These are phyloP conservation scores for Maccullochella peelii DNA, from an alignment of 2,113 vertebrate species.

Conservation along the genomic window DNA sequence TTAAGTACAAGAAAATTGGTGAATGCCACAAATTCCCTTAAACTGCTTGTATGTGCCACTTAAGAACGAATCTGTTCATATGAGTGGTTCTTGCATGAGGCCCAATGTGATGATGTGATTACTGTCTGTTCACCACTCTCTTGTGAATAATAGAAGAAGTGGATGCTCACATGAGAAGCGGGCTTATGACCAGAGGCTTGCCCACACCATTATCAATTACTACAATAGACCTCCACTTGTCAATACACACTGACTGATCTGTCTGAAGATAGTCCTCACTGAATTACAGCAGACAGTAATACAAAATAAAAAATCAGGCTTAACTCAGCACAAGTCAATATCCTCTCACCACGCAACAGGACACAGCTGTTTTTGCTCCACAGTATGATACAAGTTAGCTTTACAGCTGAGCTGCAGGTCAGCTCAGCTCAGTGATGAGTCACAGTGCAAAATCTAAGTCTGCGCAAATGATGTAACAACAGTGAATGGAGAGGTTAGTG, in stretches of 20 bases:
- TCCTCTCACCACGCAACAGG: background rate
- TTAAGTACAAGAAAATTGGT: no score
- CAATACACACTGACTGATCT: background rate
- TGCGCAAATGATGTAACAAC: constrained; percentile 60
- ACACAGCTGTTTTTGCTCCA: constrained; percentile 22
- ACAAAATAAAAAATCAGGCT: background rate
- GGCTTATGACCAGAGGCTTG: background rate
- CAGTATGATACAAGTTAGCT: constrained; percentile 15
- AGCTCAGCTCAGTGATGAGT: constrained; percentile 45
- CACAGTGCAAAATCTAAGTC: constrained; percentile 47
- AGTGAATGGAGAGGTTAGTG: constrained; percentile 57
- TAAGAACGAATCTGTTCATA: background rate
- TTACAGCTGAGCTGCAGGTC: constrained; percentile 29
- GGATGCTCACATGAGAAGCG: background rate
- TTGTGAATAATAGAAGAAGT: background rate
- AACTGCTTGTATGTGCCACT: background rate
- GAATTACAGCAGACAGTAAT: background rate
- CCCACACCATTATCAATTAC: background rate
- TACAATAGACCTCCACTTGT: background rate
- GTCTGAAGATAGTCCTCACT: background rate
- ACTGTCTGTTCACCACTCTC: background rate
- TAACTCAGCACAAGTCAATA: background rate
- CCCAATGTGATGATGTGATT: background rate
- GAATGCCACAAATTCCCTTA: no score
- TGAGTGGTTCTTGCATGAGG: background rate